phyloP scores from a whole-genome alignment of 2,888 invertebrate genomes.

The Volucella bombylans region DNA sequence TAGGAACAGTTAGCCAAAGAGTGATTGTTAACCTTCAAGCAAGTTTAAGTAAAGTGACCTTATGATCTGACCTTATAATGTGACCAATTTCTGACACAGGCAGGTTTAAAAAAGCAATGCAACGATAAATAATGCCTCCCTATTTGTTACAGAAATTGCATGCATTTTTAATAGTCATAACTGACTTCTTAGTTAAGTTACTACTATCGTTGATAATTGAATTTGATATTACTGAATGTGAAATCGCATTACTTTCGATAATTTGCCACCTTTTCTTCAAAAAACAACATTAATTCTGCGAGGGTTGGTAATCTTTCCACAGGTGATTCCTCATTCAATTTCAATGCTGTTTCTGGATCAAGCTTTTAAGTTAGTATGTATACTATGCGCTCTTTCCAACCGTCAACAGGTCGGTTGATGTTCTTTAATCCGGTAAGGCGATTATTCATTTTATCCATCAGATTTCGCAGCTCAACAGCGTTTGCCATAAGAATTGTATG shows the following conservation, averaged over 20 bases:
- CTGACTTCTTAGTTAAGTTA: conserved; percentile 22
- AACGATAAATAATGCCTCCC: too few species aligned
- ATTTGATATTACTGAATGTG: conserved; percentile 17
- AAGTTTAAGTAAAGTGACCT: conserved; percentile 27
- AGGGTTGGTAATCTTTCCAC: conserved; percentile 47
- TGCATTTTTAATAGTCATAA: conserved; percentile 1
- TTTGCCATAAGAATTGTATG: conserved; percentile 49
- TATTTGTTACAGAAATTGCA: too few species aligned
- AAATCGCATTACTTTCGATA: conserved; percentile 53
- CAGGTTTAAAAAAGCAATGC: too few species aligned
- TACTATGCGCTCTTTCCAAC: conserved; percentile 46
- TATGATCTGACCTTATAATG: too few species aligned
- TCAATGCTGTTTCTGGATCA: conserved; percentile 39
- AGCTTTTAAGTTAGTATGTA: conserved; percentile 40
- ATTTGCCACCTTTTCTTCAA: conserved; percentile 59
- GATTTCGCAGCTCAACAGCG: conserved; percentile 50
- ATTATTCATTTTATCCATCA: conserved; percentile 62
- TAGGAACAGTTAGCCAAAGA: conserved; percentile 4
- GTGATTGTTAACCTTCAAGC: conserved; percentile 16
- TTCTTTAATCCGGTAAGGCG: conserved; percentile 51
- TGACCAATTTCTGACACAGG: too few species aligned
- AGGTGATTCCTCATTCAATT: conserved; percentile 49
- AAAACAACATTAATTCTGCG: not conserved
- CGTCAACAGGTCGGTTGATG: conserved; percentile 50
- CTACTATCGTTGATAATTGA: conserved; percentile 17